Evolutionary conservation across 2,113 vertebrate species (phyloP), one percentile per base, ranked within the genome.

Genomic region (Irena cyanogastra): DNA sequence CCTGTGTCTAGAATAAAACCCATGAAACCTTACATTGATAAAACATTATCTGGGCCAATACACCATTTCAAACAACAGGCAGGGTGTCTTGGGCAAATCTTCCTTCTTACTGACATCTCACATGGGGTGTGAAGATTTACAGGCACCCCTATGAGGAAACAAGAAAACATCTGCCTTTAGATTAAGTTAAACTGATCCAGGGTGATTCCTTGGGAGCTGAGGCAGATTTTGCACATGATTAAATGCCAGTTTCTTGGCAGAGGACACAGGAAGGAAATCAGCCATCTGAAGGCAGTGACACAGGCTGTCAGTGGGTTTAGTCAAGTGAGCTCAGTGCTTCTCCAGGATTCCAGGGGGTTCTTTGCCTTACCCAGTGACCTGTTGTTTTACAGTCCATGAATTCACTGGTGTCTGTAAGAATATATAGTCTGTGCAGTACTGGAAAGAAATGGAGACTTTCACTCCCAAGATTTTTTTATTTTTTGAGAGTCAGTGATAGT

Each of bases 101-200:
- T 88, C 65, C 4, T 72, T 69, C 77, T 47, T 39, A 23, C 18
- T 65, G 28, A 12, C 8, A 11, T 28, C 13, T 33, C 16, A 57
- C 8, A 21, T 2, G 33, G 6, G 3, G 2, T 54, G 17, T 19
- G 37, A 53, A 37, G 39, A 42, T 6, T 1, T n/a, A 3, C 17
- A 21, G 14, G 9, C 65, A n/a, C 23, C 19, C 12, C 13, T 13
- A 26, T 9, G 6, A 84, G 21, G 33, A 44, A 65, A 83, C 77
- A 59, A 77, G 8, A 17, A 61, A 44, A 44, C 3, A 27, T 41
- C 31, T 65, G 11, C 5, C 2, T 83, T 79, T 30, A 50, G 11
- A 17, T 30, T 24, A 13, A 28, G 11, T 60, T 47, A 45, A 84
- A 33, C 3, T 49, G 27, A 35, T 56, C 28, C 44, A 42, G 21